Evolutionary conservation across 2,113 vertebrate species (phyloP), one percentile per base, ranked within the genome.

Genomic region (Semicossyphus pulcher): DNA sequence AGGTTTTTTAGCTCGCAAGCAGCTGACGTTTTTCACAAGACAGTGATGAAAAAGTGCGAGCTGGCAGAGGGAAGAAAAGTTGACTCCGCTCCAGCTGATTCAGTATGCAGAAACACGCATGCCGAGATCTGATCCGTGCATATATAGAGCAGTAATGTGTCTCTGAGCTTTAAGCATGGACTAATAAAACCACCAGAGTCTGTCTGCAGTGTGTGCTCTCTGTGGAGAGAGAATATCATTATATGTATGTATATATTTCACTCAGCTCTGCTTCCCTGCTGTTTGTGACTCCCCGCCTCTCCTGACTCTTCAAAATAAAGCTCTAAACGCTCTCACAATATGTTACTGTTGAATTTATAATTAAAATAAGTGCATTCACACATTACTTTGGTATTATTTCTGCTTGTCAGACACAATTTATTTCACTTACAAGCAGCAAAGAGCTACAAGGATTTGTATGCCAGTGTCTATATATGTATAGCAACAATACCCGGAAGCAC

Each of bases 121-220:
- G 48, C 64, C 25, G 28, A 65, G 59, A 64, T 48, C 47, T 26
- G 16, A 42, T 7, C 10, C 21, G 23, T 34, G 57, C 57, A 72
- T 37, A 44, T 49, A 66, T 56, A 63, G 31, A 53, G 18, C 72
- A 44, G 53, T 75, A 49, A 77, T 51, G 44, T 54, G 10, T 82
- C 42, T 45, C 18, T 56, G 47, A 70, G 60, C 64, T 47, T 72
- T 36, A 60, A 62, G 53, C 42, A 0, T n/a, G 6, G 21, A 44
- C 53, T 77, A 70, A 77, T 83, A 74, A 83, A 72, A 57, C 53
- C 72, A 75, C 25, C 3, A 25, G 34, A 61, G 62, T 48, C 41
- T 39, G 39, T 25, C 23, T 32, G 28, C n/a, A 42, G 32, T 57
- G 20, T 42, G 14, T 37, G 7, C 18, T 51, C 54, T 72, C 31